Conservation (phyloP, 2,888 invertebrate genomes). For the Microctonus hyperodae region DNA sequence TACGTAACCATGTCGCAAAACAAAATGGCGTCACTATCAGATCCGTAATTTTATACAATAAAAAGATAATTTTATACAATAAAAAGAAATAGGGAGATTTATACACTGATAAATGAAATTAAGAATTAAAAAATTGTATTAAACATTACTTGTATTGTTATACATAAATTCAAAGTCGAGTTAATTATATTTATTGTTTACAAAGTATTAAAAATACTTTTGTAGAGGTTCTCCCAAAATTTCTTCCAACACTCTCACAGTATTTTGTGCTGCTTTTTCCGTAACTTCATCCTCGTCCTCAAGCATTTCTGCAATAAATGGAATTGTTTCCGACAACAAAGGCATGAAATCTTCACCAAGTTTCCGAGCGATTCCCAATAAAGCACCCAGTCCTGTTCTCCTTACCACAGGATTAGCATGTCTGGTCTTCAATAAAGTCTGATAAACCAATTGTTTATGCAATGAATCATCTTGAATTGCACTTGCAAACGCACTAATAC, state of each 20-base stretch:
- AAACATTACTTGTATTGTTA: too few species aligned
- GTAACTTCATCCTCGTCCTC: conserved; percentile 89
- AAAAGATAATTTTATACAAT: too few species aligned
- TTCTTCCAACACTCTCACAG: conserved; percentile 84
- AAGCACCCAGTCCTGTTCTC: conserved; percentile 50
- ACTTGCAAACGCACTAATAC: conserved; percentile 82
- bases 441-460: conserved; percentile 91
- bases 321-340: conserved; percentile 90
- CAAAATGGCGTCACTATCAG: too few species aligned
- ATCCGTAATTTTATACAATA: too few species aligned
- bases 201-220: conserved; percentile 75
- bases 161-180: too few species aligned
- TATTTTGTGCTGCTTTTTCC: conserved; percentile 79
- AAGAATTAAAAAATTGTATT: too few species aligned
- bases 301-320: conserved; percentile 90
- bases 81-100: too few species aligned
- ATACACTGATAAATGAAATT: too few species aligned
- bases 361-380: conserved; percentile 77
- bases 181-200: too few species aligned
- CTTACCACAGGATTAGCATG: conserved; percentile 76
- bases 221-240: conserved; percentile 90
- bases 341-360: conserved; percentile 89
- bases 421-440: conserved; percentile 86
- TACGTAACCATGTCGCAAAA: too few species aligned
- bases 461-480: conserved; percentile 84